These are phyloP conservation scores for Rousettus leschenaultii DNA, from an alignment of 2,113 vertebrate species.

Conservation along the genomic window DNA sequence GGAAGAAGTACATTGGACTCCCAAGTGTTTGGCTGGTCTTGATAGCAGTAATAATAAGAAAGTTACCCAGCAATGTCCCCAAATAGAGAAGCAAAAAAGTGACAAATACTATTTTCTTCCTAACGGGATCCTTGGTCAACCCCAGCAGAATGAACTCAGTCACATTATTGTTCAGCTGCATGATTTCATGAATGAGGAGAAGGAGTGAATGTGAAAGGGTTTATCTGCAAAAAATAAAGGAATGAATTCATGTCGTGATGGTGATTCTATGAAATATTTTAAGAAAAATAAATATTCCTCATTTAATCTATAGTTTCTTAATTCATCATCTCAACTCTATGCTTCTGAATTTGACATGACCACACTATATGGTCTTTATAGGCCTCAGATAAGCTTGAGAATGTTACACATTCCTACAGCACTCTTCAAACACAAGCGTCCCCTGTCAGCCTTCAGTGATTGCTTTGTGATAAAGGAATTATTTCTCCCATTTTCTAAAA, in stretches of 20 bases:
- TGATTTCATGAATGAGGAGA: not conserved
- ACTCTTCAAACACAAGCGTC: no score
- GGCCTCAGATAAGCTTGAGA: not conserved
- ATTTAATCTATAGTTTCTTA: not conserved
- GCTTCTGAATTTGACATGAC: not conserved
- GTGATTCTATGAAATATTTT: not conserved
- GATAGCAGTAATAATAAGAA: slow-evolving; percentile 43
- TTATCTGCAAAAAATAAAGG: not conserved
- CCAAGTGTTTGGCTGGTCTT: not conserved
- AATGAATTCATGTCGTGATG: not conserved
- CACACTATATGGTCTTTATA: not conserved
- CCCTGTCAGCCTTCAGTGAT: not conserved
- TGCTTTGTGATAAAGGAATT: not conserved
- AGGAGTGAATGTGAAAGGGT: fast-evolving
- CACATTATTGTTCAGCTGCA: slow-evolving; percentile 1
- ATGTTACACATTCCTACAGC: not conserved
- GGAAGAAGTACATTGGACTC: slow-evolving; percentile 61
- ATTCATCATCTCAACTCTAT: not conserved
- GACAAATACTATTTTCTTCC: slow-evolving; percentile 27
- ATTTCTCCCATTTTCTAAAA: not conserved
- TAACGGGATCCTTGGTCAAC: slow-evolving; percentile 32
- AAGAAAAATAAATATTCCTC: not conserved
- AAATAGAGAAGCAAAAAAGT: not conserved
- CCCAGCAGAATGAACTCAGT: slow-evolving; percentile 37
- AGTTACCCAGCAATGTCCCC: slow-evolving; percentile 30